Percentiles rank a stretch among this genome's conserved stretches.
Conservation (phyloP, 92 coral and sea anemone species). For the Actinostola sp. region DNA sequence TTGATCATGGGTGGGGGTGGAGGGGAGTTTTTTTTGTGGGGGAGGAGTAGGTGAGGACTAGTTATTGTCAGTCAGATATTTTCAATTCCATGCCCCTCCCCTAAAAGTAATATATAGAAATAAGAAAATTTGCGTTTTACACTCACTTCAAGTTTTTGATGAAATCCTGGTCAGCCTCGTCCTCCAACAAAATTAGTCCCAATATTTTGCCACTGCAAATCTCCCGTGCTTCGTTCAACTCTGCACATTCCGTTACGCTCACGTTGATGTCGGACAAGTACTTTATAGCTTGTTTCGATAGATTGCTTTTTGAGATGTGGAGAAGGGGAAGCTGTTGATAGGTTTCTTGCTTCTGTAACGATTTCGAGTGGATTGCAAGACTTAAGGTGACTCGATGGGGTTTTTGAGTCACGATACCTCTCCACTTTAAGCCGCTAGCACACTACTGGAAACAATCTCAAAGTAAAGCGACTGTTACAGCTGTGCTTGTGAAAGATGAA, state of each 20-base stretch:
- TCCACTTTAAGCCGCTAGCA: too few species aligned
- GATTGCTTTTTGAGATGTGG: constrained; percentile 19
- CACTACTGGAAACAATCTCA: too few species aligned
- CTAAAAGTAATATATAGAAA: background rate
- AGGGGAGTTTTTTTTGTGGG: background rate
- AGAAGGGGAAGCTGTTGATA: constrained; percentile 1
- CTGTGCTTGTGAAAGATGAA: too few species aligned
- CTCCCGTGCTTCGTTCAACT: constrained; percentile 13
- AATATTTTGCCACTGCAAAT: constrained; percentile 15
- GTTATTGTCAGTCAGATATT: background rate
- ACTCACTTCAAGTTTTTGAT: constrained; percentile 34
- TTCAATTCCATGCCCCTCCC: background rate
- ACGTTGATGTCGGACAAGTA: constrained; percentile 12
- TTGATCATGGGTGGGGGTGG: too few species aligned
- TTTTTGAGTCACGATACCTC: too few species aligned
- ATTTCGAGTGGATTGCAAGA: background rate
- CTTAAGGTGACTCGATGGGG: background rate
- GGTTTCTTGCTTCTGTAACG: background rate
- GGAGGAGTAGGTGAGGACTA: background rate
- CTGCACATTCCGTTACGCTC: constrained; percentile 11
- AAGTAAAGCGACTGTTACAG: too few species aligned
- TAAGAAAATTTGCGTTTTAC: background rate
- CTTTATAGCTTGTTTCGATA: constrained; percentile 9
- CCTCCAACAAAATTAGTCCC: constrained; percentile 31
- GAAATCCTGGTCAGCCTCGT: constrained; percentile 17